Base-by-base conservation (phyloP, 1,140 invertebrate genomes). In the Drosophila mayri region DNA sequence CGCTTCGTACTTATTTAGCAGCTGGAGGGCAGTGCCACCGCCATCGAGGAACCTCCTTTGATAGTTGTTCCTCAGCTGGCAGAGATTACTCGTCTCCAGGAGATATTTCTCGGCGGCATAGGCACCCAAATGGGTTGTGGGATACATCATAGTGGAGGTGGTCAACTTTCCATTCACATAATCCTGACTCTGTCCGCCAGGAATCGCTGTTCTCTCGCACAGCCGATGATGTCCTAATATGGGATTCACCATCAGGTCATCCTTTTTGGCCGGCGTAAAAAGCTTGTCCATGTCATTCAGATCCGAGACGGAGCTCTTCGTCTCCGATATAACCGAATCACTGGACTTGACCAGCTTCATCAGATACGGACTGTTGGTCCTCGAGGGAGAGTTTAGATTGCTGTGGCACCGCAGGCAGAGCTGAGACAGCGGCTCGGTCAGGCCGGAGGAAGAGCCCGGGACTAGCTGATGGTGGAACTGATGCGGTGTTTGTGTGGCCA, bases 401-500 rank as follows among this genome's bases (percentile, higher is more conserved):
- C 92, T 93, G 38, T 93, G 81, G 68, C 95, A 95, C 61, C 94
- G 94, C 40, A 95, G 80, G 80, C 95, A 95, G 1, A 95, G 84
- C 55, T 93, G 93, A 60, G 94, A 94, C 68, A 94, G 93, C 12
- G 93, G 92, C 44, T 95, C 94, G 3, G 40, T 66, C 14, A 79
- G 38, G 0, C 41, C 65, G 5, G 62, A 3, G 18, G 50, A 0
- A 5, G 50, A 55, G 9, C 49, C 62, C 32, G 49, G 58, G 43
- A 41, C 50, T 0, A 49, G 4, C 25, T 73, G 50, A 5, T 54
- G 57, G 3, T 54, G 57, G 7, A 75, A 47, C 25, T 50, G 67
- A 18, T 94, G 75, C 7, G 93, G 77, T 6, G 95, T 95, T 88
- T 95, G 95, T 9, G 94, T 95, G n/a, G 94, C 93, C 40, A 95